These are phyloP conservation scores for Elysia chlorotica DNA, from an alignment of 1,140 invertebrate genomes.

Conservation along the genomic window DNA sequence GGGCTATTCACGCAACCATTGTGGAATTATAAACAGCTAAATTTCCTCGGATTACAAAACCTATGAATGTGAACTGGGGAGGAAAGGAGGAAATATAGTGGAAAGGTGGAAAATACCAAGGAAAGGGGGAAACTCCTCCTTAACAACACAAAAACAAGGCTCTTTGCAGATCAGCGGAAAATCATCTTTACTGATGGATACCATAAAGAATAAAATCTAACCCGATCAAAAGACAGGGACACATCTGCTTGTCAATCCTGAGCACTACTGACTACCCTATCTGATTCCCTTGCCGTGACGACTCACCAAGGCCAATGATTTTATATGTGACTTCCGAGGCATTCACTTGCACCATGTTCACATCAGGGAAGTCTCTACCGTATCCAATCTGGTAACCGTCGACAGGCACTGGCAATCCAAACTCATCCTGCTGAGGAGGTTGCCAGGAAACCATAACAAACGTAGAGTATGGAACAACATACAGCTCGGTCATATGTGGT, in stretches of 20 bases:
- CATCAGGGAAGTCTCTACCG: conserved; percentile 25
- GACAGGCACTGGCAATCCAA: background rate
- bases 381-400: conserved; percentile 24
- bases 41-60: too few relatives aligned
- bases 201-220: background rate
- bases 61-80: too few relatives aligned
- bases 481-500: conserved; percentile 13
- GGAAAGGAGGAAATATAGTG: too few relatives aligned
- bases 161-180: too few relatives aligned
- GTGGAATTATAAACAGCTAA: too few relatives aligned
- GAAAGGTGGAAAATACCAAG: too few relatives aligned
- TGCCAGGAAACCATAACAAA: conserved; percentile 14
- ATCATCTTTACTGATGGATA: too few relatives aligned
- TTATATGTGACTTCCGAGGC: conserved; percentile 11
- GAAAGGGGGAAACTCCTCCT: too few relatives aligned
- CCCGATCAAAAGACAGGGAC: background rate
- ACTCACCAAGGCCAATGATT: conserved; percentile 16
- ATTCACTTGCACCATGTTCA: conserved; percentile 13
- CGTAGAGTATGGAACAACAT: conserved; percentile 11
- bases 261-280: too few relatives aligned
- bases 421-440: background rate
- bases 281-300: too few relatives aligned
- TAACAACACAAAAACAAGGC: too few relatives aligned
- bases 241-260: background rate
- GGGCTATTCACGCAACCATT: too few relatives aligned